Conservation (phyloP, 2,888 invertebrate species). For the Clunio marinus region DNA sequence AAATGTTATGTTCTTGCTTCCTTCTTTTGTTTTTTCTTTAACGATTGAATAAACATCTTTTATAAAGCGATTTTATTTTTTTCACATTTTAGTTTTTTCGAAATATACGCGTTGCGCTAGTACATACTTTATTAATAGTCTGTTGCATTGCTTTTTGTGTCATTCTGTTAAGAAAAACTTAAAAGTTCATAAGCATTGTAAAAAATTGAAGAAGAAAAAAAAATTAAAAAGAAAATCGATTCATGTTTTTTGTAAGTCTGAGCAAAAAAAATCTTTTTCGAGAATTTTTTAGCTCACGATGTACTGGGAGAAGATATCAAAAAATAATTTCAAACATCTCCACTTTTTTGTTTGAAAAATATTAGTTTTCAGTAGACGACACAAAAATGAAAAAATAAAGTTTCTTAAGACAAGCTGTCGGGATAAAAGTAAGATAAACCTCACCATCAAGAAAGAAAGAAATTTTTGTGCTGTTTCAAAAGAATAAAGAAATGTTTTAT, state of each 20-base stretch:
- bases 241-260: conserved; percentile 5
- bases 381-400: not conserved
- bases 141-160: conserved; percentile 8
- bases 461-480: not conserved
- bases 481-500: not conserved
- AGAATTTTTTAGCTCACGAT: not conserved
- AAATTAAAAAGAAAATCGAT: conserved; percentile 4
- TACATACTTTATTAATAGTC: conserved; percentile 6
- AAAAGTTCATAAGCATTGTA: not conserved
- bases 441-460: not conserved
- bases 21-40: conserved; percentile 23
- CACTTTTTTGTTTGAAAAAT: not conserved
- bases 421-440: conserved; percentile 10
- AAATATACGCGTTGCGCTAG: not conserved
- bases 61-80: not conserved
- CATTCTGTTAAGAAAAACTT: not conserved
- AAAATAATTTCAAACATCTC: conserved; percentile 1
- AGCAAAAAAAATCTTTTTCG: not conserved
- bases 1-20: conserved; percentile 28
- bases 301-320: not conserved
- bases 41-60: conserved; percentile 17
- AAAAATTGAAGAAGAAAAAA: not conserved
- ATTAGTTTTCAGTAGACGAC: conserved; percentile 15
- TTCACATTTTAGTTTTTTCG: not conserved
- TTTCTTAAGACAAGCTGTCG: conserved; percentile 15